Base-by-base conservation (phyloP, 2,113 vertebrate genomes). In the Alligator mississippiensis region DNA sequence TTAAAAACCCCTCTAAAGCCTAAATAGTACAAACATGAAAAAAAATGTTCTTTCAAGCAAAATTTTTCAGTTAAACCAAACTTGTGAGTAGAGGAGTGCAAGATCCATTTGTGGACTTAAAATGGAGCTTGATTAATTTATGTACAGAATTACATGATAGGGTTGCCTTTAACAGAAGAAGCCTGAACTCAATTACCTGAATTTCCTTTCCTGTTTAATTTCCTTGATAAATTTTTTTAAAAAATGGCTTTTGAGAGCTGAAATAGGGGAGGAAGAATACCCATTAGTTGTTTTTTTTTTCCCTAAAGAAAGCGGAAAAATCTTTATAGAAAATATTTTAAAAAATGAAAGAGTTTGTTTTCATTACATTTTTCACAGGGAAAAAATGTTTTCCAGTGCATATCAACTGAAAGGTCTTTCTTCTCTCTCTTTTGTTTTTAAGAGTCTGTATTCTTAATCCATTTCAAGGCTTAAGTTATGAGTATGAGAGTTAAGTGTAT, bases 81-180 rank as follows among this genome's bases (percentile, higher is more conserved):
- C 47, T 9, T 47, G 47, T 47, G 6, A 47, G 47, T 47, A 47
- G 47, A 47, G 47, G 47, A 47, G 47, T 47, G 7, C 47, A 47
- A 47, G 47, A 47, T 21, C 1, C 2, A n/a, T 19, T 16, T 17
- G 30, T 54, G 2, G 13, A 66, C 85, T 94, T 80, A 83, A 75
- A n/a, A 54, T 62, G 92, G 77, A 3, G 75, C 4, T 24, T 84
- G 18, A 3, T 34, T 77, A 90, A 68, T 0, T 63, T 74, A 6
- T 0, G 3, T 55, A 75, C 38, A 3, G 21, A 2, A 54, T 55
- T n/a, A 15, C 13, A 77, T 70, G 62, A 82, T 12, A 4, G 13
- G 61, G 18, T 1, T 1, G 38, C 47, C 24, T 64, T 25, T 28
- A 90, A n/a, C 2, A 82, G 60, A 28, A 47, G 47, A 47, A 47